phyloP scores from a whole-genome alignment of 2,797 vertebrate genomes.

The Loris lydekkerianus region DNA sequence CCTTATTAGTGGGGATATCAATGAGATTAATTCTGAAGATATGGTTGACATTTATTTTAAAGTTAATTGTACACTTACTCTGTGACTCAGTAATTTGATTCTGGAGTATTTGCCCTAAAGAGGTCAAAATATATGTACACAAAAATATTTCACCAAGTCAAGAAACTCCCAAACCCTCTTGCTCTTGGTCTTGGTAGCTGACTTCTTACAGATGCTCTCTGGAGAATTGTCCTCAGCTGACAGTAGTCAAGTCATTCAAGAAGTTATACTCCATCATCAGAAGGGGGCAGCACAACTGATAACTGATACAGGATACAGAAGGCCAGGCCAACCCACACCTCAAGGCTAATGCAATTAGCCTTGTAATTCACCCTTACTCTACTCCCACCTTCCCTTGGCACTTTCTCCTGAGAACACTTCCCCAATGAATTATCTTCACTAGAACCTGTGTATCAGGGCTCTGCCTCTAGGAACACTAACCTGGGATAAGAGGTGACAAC shows the following conservation, averaged over 20 bases:
- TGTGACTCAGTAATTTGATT: neutral
- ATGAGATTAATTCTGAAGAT: conserved; percentile 32
- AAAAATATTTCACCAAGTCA: neutral
- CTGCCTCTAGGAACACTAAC: neutral
- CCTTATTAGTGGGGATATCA: neutral
- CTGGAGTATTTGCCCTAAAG: neutral
- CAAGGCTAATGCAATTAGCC: neutral
- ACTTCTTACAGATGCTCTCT: neutral
- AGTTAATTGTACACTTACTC: neutral
- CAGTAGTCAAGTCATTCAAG: neutral
- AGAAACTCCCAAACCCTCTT: neutral
- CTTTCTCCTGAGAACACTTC: neutral
- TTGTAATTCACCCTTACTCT: neutral
- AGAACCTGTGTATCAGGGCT: neutral
- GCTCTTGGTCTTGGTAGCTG: neutral
- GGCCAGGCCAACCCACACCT: neutral
- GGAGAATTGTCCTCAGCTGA: neutral
- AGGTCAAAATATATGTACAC: neutral
- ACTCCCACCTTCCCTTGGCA: neutral
- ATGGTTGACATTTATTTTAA: neutral
- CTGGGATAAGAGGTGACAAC: neutral
- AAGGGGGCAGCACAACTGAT: neutral
- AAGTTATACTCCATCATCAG: neutral
- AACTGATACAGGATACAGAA: neutral
- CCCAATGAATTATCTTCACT: neutral